phyloP scores from a whole-genome alignment of 2,888 invertebrate genomes.

The Apodemia arnacis region DNA sequence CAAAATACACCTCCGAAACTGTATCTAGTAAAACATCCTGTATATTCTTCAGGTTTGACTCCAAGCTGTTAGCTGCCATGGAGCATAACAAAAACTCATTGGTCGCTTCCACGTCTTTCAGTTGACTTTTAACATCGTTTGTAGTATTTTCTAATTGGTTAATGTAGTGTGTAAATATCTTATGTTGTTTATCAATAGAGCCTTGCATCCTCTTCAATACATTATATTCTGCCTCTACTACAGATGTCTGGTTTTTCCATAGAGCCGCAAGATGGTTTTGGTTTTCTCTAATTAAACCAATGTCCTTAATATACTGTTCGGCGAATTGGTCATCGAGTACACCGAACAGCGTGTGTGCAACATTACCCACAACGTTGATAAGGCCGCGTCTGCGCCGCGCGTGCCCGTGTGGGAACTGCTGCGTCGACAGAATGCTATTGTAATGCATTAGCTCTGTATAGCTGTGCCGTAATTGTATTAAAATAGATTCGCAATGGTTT shows the following conservation, averaged over 20 bases:
- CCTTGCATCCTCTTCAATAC: constrained; percentile 20
- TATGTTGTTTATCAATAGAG: constrained; percentile 34
- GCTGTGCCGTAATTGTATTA: constrained; percentile 55
- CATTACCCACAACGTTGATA: constrained; percentile 47
- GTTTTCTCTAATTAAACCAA: constrained; percentile 34
- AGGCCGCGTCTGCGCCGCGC: constrained; percentile 53
- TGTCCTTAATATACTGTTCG: constrained; percentile 65
- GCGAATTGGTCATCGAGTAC: constrained; percentile 77
- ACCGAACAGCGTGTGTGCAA: constrained; percentile 89
- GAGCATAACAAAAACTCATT: constrained; percentile 21
- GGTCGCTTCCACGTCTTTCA: neutral
- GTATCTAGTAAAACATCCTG: constrained; percentile 5
- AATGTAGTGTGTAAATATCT: constrained; percentile 26
- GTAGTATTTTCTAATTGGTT: constrained; percentile 22
- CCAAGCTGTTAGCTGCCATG: constrained; percentile 13
- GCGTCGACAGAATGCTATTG: constrained; percentile 67
- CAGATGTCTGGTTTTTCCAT: constrained; percentile 60
- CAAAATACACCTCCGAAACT: constrained; percentile 10
- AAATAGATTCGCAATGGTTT: constrained; percentile 49
- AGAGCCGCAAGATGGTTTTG: constrained; percentile 43
- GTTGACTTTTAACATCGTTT: neutral
- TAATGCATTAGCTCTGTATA: constrained; percentile 84
- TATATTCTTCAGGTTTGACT: constrained; percentile 11
- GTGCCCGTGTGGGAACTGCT: constrained; percentile 43
- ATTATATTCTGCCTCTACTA: constrained; percentile 55